phyloP scores from a whole-genome alignment of 2,113 vertebrate species.

The Toxotes jaculatrix region DNA sequence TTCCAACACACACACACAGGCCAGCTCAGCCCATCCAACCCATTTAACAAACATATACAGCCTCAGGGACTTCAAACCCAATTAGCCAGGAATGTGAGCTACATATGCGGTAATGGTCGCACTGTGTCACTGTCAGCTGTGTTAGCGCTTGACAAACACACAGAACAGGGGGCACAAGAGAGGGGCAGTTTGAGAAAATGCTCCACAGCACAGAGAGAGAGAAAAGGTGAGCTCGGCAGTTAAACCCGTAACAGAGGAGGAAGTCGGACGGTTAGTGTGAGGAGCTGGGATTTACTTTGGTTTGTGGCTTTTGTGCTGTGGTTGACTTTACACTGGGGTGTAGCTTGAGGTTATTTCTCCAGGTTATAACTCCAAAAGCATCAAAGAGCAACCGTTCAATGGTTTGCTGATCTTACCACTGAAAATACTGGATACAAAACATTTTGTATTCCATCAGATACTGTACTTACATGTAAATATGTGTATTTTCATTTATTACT shows the following conservation, averaged over 20 bases:
- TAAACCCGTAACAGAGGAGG: neutral
- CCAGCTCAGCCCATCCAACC: conserved; percentile 3
- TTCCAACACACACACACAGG: conserved; percentile 43
- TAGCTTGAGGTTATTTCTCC: no score
- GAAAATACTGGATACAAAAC: no score
- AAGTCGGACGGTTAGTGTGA: no score
- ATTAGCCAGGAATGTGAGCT: conserved; percentile 68
- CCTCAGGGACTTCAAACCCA: conserved; percentile 62
- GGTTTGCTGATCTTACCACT: no score
- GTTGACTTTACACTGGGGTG: no score
- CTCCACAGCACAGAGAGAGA: neutral
- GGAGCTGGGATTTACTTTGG: no score
- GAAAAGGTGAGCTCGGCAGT: neutral
- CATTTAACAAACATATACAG: conserved; percentile 38
- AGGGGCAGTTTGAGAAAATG: conserved; percentile 4
- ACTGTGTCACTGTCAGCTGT: conserved; percentile 69
- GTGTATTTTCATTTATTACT: no score
- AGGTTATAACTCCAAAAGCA: no score
- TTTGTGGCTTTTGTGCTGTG: no score
- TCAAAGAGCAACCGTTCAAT: no score
- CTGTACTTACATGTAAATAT: no score
- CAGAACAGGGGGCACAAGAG: conserved; percentile 6
- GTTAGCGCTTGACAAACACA: conserved; percentile 48
- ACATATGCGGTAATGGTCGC: conserved; percentile 60
- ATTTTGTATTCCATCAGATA: no score